A percentile compares a stretch with the other conserved stretches of the same genome.
phyloP scores from a whole-genome alignment of 2,888 invertebrate genomes.

The Mesorhabditis sp. region DNA sequence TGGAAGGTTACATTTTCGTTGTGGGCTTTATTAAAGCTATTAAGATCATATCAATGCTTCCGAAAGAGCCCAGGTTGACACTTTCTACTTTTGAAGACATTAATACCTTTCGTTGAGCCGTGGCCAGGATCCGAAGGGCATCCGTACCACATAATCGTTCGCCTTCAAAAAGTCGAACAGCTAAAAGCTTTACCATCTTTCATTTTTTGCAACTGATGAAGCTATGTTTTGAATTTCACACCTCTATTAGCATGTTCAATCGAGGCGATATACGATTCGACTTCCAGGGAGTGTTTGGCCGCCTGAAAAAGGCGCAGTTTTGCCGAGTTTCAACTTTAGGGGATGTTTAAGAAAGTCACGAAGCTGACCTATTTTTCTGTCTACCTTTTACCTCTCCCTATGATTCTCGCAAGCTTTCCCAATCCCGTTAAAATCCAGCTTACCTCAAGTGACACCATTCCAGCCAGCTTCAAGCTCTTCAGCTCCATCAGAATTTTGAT shows the following conservation, averaged over 20 bases:
- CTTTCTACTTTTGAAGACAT: no score
- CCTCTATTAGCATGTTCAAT: conserved; percentile 12
- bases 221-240: neutral
- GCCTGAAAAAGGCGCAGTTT: conserved; percentile 11
- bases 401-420: no score
- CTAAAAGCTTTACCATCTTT: conserved; percentile 9
- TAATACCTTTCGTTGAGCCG: neutral
- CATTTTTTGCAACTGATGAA: neutral
- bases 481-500: conserved; percentile 12
- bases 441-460: neutral
- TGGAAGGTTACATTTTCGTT: no score
- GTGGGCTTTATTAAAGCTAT: conserved; percentile 16
- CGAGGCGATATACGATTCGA: neutral
- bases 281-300: conserved; percentile 8
- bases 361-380: no score
- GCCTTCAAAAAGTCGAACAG: conserved; percentile 15
- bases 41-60: conserved; percentile 8
- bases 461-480: conserved; percentile 13
- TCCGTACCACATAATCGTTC: conserved; percentile 7
- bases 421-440: neutral
- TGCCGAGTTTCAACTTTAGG: neutral
- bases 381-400: no score
- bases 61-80: conserved; percentile 5
- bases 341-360: neutral
- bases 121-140: conserved; percentile 2